A percentile compares a stretch with the other conserved stretches of the same genome.
phyloP scores from a whole-genome alignment of 1,140 invertebrate genomes.

The Temnothorax nylanderi region DNA sequence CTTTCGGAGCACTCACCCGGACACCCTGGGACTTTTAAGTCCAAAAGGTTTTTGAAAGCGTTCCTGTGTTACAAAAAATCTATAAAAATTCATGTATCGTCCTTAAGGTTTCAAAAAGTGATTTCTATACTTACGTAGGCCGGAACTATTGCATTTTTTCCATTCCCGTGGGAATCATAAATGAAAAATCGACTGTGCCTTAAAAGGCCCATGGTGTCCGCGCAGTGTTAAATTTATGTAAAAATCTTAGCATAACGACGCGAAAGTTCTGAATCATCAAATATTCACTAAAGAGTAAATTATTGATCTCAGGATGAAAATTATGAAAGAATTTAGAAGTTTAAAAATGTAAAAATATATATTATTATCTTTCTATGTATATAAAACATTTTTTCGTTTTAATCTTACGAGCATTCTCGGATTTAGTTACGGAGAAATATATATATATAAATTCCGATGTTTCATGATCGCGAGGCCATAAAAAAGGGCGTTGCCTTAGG shows the following conservation, averaged over 20 bases:
- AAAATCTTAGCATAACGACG: neutral
- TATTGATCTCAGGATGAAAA: neutral
- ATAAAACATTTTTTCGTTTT: slow-evolving; percentile 28
- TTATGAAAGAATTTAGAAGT: neutral
- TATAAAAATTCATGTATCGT: too few relatives aligned
- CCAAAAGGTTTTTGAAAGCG: too few relatives aligned
- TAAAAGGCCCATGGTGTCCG: too few relatives aligned
- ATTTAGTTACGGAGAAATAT: neutral
- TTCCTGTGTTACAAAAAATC: too few relatives aligned
- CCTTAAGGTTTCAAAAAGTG: too few relatives aligned
- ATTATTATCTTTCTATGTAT: neutral
- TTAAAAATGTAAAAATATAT: neutral
- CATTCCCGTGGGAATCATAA: too few relatives aligned
- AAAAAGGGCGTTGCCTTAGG: neutral
- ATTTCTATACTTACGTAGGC: too few relatives aligned
- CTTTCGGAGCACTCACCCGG: too few relatives aligned
- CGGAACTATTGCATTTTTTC: too few relatives aligned
- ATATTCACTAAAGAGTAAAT: neutral
- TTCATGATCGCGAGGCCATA: neutral
- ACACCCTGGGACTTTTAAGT: too few relatives aligned
- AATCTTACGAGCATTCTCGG: neutral
- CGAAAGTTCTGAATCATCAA: neutral
- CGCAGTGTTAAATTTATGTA: neutral
- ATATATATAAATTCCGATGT: neutral
- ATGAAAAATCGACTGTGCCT: too few relatives aligned